These are phyloP conservation scores for Cryptoprocta ferox DNA, from an alignment of 2,797 vertebrate genomes.

Conservation along the genomic window DNA sequence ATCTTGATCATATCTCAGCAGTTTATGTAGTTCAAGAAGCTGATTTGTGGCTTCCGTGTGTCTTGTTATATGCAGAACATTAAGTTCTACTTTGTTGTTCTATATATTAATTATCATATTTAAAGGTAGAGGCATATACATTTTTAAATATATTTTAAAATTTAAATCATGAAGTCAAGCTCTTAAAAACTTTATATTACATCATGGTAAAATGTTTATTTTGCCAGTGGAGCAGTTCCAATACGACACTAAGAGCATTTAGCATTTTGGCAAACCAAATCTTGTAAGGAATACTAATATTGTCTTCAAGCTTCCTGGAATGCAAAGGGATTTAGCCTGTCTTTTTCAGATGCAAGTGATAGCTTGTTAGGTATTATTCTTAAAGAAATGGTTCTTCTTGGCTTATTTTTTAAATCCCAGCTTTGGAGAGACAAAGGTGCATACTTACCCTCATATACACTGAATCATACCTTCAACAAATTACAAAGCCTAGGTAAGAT, in stretches of 20 bases:
- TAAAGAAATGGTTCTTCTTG: background rate
- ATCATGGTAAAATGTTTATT: background rate
- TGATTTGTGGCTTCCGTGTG: conserved; percentile 9
- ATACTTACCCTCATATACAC: background rate
- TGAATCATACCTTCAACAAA: background rate
- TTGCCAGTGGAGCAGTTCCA: background rate
- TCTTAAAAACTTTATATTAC: conserved; percentile 1
- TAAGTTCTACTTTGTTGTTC: conserved; percentile 53
- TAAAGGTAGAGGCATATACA: conserved; percentile 55
- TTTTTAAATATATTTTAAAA: conserved; percentile 63
- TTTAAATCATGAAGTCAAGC: conserved; percentile 57
- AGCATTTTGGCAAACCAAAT: background rate
- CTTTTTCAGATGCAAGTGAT: conserved; percentile 21
- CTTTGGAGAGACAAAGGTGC: background rate
- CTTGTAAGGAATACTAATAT: background rate
- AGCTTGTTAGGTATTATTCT: background rate
- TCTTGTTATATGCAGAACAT: conserved; percentile 13
- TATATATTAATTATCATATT: conserved; percentile 53
- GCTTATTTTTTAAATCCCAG: background rate
- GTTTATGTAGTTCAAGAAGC: conserved; percentile 41
- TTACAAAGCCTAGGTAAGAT: background rate
- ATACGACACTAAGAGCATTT: background rate
- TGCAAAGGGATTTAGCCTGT: background rate
- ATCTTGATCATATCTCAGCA: conserved; percentile 60
- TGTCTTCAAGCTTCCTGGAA: conserved; percentile 2